Conservation (phyloP, 2,797 vertebrate genomes). For the Molossus molossus region DNA sequence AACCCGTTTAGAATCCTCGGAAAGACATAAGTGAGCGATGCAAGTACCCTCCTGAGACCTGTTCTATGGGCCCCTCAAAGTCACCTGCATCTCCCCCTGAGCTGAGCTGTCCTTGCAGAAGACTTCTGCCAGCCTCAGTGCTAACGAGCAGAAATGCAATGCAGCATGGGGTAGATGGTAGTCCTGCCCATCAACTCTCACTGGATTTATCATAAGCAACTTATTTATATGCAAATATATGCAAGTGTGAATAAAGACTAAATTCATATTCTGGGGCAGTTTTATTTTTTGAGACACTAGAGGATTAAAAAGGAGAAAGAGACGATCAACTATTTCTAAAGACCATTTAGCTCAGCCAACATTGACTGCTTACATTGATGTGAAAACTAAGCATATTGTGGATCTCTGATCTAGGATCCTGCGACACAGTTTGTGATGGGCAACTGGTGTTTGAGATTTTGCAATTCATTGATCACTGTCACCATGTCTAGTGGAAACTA, state of each 20-base stretch:
- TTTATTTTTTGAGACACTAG: not conserved
- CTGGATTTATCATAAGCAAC: conserved; percentile 39
- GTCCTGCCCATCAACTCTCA: not conserved
- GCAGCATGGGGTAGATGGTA: not conserved
- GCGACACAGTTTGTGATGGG: not conserved
- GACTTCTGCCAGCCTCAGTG: not conserved
- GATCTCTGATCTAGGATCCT: conserved; percentile 7
- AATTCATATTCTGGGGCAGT: not conserved
- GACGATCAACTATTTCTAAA: conserved; percentile 30
- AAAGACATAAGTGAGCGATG: not conserved
- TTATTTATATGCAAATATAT: conserved; percentile 28
- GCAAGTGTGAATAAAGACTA: conserved; percentile 1
- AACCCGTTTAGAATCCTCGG: not conserved
- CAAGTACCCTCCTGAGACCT: not conserved
- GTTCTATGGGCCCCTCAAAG: not conserved
- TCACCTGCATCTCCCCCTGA: not conserved
- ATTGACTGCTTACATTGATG: not conserved
- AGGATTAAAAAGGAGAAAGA: not conserved
- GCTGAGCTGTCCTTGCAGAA: not conserved
- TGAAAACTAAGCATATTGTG: not conserved
- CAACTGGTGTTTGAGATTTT: conserved; percentile 41
- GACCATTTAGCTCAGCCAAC: not conserved
- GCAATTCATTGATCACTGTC: conserved; percentile 31
- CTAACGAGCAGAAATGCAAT: not conserved
- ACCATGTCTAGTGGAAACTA: conserved; percentile 17